Percentiles rank a stretch among this genome's conserved stretches.
phyloP scores from a whole-genome alignment of 2,888 invertebrate species.

The Creontiades dilutus region DNA sequence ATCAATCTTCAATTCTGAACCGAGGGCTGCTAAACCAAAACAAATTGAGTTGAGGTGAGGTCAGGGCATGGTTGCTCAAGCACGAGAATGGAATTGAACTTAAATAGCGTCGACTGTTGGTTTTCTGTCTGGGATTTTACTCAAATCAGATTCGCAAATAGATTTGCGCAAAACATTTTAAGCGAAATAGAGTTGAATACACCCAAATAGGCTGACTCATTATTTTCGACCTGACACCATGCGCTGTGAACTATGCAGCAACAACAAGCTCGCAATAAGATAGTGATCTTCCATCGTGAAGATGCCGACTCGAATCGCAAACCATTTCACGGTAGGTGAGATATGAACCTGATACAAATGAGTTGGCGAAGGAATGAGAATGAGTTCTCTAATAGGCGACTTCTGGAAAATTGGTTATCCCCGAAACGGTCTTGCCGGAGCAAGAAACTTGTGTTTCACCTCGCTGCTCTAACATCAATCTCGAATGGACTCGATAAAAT shows the following conservation, averaged over 20 bases:
- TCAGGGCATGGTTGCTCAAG: no score
- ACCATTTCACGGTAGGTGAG: constrained; percentile 15
- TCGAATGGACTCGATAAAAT: constrained; percentile 17
- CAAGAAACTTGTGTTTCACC: not conserved
- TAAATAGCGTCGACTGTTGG: no score
- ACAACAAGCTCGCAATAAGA: not conserved
- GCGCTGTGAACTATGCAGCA: not conserved
- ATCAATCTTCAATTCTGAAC: no score
- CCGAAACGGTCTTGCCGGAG: not conserved
- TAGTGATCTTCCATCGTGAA: not conserved
- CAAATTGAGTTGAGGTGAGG: no score
- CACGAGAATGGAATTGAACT: no score
- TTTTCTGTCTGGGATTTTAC: no score
- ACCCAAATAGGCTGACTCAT: no score
- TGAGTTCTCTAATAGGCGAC: not conserved
- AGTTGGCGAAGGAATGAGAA: not conserved
- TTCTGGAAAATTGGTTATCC: constrained; percentile 21
- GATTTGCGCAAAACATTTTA: no score
- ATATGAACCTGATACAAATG: not conserved
- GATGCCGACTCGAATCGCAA: not conserved
- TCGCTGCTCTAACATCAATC: not conserved
- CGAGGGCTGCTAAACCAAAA: no score
- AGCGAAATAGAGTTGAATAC: no score
- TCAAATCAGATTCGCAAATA: no score
- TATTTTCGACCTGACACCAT: no score